phyloP scores from a whole-genome alignment of 2,113 vertebrate species.

The Pelodiscus sinensis region DNA sequence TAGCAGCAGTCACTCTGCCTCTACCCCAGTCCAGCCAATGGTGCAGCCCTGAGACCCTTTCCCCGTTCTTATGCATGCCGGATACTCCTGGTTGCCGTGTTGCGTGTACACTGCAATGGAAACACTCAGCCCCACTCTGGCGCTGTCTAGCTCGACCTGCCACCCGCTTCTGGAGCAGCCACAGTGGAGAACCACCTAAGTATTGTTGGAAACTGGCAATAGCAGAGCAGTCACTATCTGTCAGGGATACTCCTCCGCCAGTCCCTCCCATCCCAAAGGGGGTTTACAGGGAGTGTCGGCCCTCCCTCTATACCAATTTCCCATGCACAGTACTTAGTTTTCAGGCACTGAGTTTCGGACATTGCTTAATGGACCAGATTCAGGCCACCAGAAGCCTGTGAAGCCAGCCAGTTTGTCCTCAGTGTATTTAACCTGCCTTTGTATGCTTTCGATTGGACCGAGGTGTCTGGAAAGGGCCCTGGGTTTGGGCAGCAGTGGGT shows the following conservation, averaged over 20 bases:
- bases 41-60: not conserved
- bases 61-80: not conserved
- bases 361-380: not conserved
- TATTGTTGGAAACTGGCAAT: not conserved
- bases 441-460: not conserved
- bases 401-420: not conserved
- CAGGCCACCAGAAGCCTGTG: not conserved
- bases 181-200: not conserved
- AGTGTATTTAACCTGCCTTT: not conserved
- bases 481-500: not conserved
- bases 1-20: not conserved
- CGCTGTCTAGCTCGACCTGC: not conserved
- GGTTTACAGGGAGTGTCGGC: not conserved
- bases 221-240: not conserved
- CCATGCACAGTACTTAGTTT: not conserved
- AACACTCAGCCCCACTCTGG: not conserved
- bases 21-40: accelerated
- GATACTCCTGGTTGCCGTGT: not conserved
- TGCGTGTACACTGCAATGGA: not conserved
- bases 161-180: accelerated
- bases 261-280: no score
- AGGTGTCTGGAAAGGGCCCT: not conserved
- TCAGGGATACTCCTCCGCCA: not conserved
- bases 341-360: not conserved
- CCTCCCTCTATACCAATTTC: not conserved